These are phyloP conservation scores for Drosophila watanabei DNA, from an alignment of 1,140 invertebrate genomes.

Conservation along the genomic window DNA sequence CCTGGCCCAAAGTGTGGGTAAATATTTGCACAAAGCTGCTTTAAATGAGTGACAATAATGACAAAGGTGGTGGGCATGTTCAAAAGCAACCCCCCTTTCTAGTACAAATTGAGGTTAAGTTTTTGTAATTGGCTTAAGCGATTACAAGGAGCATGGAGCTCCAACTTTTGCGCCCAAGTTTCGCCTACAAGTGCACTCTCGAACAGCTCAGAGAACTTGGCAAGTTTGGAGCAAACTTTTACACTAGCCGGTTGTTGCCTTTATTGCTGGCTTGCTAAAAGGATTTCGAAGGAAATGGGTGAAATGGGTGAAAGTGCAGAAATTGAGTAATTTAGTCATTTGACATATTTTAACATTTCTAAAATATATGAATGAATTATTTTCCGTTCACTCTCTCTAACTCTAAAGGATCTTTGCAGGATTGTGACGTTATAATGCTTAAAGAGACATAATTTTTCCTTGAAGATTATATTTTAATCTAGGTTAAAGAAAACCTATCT, in stretches of 20 bases:
- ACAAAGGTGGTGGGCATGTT: conserved; percentile 13
- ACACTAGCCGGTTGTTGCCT: conserved; percentile 4
- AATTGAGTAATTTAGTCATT: background rate
- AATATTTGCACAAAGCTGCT: conserved; percentile 47
- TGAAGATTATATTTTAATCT: background rate
- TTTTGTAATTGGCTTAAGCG: conserved; percentile 78
- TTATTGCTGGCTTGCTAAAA: conserved; percentile 4
- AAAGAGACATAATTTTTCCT: background rate
- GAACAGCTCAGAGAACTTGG: conserved; percentile 21
- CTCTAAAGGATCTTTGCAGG: too few relatives aligned
- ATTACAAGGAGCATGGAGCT: conserved; percentile 63
- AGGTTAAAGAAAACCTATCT: background rate
- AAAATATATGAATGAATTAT: background rate
- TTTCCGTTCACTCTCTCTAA: too few relatives aligned
- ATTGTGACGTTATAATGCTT: background rate
- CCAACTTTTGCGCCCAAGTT: conserved; percentile 52
- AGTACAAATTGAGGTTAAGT: conserved; percentile 75
- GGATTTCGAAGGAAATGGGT: background rate
- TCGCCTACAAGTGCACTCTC: conserved; percentile 10
- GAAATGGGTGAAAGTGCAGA: conserved; percentile 12
- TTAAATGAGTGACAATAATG: conserved; percentile 67
- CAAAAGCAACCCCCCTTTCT: conserved; percentile 15
- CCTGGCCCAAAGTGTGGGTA: conserved; percentile 24
- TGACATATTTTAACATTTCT: background rate
- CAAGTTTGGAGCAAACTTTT: conserved; percentile 43